Evolutionary conservation across 2,797 vertebrate genomes (phyloP).

Genomic region (Sitta carolinensis): DNA sequence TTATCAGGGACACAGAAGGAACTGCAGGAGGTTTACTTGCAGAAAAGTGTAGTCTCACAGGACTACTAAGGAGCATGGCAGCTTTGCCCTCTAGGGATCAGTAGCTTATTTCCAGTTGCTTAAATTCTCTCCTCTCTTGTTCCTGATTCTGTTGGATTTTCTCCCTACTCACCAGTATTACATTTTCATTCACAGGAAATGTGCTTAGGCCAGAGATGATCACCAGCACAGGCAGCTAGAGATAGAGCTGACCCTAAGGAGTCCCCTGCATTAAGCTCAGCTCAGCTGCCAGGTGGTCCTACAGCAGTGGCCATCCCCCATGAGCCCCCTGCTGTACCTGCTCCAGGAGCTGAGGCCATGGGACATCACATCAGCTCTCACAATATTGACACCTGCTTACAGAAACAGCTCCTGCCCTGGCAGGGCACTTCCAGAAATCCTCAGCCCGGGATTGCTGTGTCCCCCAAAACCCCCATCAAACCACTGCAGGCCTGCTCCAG

Average conservation of each 20-base stretch:
- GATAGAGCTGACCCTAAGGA: neutral
- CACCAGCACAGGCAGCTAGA: neutral
- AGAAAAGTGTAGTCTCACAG: neutral
- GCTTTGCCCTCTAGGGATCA: conserved; percentile 36
- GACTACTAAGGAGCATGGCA: neutral
- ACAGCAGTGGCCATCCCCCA: neutral
- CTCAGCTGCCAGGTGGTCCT: neutral
- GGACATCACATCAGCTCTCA: neutral
- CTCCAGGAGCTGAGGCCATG: neutral
- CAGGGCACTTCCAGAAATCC: neutral
- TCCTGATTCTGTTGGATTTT: conserved; percentile 27
- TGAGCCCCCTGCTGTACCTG: neutral
- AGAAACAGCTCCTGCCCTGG: neutral
- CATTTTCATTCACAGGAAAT: conserved; percentile 15
- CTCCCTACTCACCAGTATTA: neutral
- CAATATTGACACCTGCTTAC: fast-evolving
- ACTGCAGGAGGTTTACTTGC: neutral
- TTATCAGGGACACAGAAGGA: neutral
- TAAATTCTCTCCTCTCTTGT: conserved; percentile 9
- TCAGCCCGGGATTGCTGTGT: neutral
- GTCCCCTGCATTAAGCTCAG: neutral
- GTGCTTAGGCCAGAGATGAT: neutral
- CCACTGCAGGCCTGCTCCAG: neutral
- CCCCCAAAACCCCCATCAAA: fast-evolving
- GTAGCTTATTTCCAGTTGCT: conserved; percentile 51